phyloP scores from a whole-genome alignment of 2,113 vertebrate species.

The Ammospiza nelsoni region DNA sequence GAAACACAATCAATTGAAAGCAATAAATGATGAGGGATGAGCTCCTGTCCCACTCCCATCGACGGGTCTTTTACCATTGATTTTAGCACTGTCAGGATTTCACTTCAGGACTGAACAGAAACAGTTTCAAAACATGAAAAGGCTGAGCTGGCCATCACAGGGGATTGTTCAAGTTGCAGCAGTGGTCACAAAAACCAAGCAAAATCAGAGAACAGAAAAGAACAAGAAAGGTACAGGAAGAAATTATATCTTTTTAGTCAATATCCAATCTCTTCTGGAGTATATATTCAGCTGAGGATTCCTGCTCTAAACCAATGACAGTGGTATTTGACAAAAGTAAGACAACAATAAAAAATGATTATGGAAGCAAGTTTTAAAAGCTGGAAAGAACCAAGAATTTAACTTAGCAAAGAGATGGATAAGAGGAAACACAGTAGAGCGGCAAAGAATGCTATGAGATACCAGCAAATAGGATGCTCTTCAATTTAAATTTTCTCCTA shows the following conservation, averaged over 20 bases:
- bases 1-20: constrained; percentile 11
- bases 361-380: neutral
- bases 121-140: neutral
- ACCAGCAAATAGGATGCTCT: neutral
- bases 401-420: neutral
- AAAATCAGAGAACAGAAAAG: neutral
- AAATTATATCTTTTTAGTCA: neutral
- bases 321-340: neutral
- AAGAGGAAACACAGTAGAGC: neutral
- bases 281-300: neutral
- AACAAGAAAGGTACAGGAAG: neutral
- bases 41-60: neutral
- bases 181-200: neutral
- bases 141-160: neutral
- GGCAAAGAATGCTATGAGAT: neutral
- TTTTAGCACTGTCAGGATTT: neutral
- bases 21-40: constrained; percentile 14
- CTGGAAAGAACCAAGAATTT: neutral
- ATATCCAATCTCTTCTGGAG: neutral
- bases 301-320: neutral
- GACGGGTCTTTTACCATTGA: neutral
- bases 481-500: neutral
- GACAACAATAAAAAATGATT: neutral
- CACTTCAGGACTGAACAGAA: neutral
- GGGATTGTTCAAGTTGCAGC: neutral